Base-by-base conservation (phyloP, 2,113 vertebrate genomes). In the Dicentrarchus labrax region DNA sequence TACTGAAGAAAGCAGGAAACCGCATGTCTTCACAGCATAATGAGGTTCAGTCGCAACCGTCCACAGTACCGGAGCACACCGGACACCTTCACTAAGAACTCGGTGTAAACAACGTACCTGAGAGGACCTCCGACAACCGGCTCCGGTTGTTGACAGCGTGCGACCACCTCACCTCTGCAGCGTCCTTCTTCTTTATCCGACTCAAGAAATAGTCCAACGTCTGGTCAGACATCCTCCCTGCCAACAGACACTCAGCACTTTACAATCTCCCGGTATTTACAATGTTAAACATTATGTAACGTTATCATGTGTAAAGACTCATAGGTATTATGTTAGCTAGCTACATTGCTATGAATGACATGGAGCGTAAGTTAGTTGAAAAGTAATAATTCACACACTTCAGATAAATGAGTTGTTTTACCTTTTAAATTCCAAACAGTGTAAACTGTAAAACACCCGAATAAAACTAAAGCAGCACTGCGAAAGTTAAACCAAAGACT, bases 71-170 rank as follows among this genome's bases (percentile, higher is more conserved):
- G 39, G 36, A 39, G 17, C 11, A 2, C 53, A 57, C 22, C 54
- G 13, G 22, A 57, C 22, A 38, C 38, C 41, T 7, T 43, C 6
- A 43, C 4, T 43, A 11, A 43, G 41, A 10, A 43, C 21, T 6
- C 21, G 17, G 12, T 8, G 1, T 16, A 3, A 4, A 15, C 21
- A 4, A 15, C 21, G 89, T 83, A 97, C 97, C 96, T 73, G 86
- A 73, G 30, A 97, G 72, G 0, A 96, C 97, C 30, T 96, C 94
- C 0, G 72, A 62, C 69, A 96, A 84, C 61, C 91, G 92, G 8
- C 83, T 77, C 54, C 94, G 95, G 90, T 90, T 96, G 92, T 97
- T 98, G 47, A 95, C 95, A 0, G 95, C 96, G 54, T 98, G 97
- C 21, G 89, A 95, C 97, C 97, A 98, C 15, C 74, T 39, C n/a